Evolutionary conservation across 2,888 invertebrate species (phyloP).

Genomic region (Erebia ligea): DNA sequence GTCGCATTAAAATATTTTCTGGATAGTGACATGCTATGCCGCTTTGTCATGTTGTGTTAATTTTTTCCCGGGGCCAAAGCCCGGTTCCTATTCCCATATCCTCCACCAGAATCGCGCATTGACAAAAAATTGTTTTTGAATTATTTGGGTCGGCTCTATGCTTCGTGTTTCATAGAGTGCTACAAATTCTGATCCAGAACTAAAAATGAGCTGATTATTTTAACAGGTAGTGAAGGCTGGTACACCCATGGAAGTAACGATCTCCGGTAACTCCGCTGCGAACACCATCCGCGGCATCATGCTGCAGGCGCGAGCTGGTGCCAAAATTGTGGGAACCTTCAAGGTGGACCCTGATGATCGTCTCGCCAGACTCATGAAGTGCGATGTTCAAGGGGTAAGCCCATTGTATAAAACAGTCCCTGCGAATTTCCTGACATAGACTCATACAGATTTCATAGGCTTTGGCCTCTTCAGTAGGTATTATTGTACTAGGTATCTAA

Average conservation of each 20-base stretch:
- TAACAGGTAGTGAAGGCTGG: constrained; percentile 67
- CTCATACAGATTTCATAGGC: no score
- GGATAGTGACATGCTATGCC: no score
- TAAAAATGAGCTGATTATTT: not conserved
- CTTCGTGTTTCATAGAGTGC: no score
- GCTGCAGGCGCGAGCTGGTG: constrained; percentile 85
- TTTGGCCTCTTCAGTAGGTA: no score
- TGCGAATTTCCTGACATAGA: not conserved
- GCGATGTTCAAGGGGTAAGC: constrained; percentile 78
- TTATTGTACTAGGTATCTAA: no score
- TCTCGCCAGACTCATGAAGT: constrained; percentile 80
- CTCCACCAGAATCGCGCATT: no score
- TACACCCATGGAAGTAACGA: constrained; percentile 76
- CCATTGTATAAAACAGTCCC: not conserved
- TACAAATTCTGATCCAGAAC: not conserved
- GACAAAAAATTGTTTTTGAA: no score
- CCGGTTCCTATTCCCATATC: no score
- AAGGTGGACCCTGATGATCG: constrained; percentile 74
- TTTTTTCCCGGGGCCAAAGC: no score
- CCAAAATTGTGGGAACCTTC: constrained; percentile 85
- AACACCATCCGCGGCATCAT: constrained; percentile 86
- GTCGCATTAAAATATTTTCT: no score
- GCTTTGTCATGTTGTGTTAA: no score
- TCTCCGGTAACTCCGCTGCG: constrained; percentile 71
- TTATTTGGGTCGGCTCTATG: no score